These are phyloP conservation scores for Hypena proboscidalis DNA, from an alignment of 2,888 invertebrate genomes.

Conservation along the genomic window DNA sequence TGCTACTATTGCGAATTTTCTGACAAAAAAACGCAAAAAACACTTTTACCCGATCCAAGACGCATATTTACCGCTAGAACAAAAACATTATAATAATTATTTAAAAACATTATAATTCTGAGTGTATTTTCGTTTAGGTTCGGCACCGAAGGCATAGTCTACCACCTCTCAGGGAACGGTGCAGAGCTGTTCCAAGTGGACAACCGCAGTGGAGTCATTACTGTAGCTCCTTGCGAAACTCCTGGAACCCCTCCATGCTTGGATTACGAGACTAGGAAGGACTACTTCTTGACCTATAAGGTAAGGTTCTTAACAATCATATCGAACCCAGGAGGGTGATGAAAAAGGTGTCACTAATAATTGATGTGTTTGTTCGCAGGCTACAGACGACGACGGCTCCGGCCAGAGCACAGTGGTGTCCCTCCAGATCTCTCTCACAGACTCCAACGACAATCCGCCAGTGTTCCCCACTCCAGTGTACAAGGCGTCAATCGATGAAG, in stretches of 20 bases:
- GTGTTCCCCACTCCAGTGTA: constrained; percentile 91
- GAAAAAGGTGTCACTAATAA: background rate
- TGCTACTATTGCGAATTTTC: too few relatives aligned
- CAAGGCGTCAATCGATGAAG: constrained; percentile 94
- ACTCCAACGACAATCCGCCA: constrained; percentile 96
- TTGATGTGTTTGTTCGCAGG: constrained; percentile 75
- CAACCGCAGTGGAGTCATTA: constrained; percentile 91
- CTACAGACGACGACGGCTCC: constrained; percentile 92
- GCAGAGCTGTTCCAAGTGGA: constrained; percentile 93
- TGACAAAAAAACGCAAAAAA: too few relatives aligned
- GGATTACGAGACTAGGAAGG: constrained; percentile 92
- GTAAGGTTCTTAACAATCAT: too few relatives aligned
- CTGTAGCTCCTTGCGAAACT: constrained; percentile 90
- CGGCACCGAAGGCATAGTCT: constrained; percentile 93
- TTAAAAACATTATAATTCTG: too few relatives aligned
- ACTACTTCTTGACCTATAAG: constrained; percentile 93
- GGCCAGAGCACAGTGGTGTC: constrained; percentile 93
- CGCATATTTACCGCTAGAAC: too few relatives aligned
- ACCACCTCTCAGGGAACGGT: constrained; percentile 92
- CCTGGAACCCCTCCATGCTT: constrained; percentile 90
- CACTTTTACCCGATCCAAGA: too few relatives aligned
- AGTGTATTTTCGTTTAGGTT: constrained; percentile 68
- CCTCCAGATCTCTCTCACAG: constrained; percentile 91
- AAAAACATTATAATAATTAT: too few relatives aligned
- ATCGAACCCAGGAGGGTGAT: too few relatives aligned